Conservation (phyloP, 2,888 invertebrate species). For the Schizaphis graminum region DNA sequence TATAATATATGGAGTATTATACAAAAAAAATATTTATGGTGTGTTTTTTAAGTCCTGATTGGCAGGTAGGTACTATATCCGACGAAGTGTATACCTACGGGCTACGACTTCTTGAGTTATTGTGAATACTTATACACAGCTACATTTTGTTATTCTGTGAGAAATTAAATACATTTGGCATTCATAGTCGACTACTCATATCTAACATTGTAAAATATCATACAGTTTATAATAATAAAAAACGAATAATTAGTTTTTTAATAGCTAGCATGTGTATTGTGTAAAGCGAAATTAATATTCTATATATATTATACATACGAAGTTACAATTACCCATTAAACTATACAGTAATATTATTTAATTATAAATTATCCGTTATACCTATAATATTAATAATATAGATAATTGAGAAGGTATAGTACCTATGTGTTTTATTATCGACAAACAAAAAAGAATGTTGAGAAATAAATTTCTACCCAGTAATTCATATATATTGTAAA, state of each 20-base stretch:
- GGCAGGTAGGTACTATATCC: neutral
- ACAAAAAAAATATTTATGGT: neutral
- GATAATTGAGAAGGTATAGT: neutral
- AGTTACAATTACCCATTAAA: neutral
- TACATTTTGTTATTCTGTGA: neutral
- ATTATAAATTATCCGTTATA: neutral
- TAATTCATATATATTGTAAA: neutral
- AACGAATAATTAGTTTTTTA: neutral
- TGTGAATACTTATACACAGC: neutral
- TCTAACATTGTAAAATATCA: neutral
- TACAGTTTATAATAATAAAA: neutral
- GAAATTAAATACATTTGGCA: neutral
- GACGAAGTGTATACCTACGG: no score
- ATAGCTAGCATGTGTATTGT: neutral
- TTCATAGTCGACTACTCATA: neutral
- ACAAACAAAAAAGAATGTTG: neutral
- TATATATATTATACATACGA: neutral
- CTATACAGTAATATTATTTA: neutral
- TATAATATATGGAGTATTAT: neutral
- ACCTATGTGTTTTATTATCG: neutral
- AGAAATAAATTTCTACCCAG: neutral
- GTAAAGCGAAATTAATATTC: neutral
- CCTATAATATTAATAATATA: neutral
- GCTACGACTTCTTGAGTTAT: neutral
- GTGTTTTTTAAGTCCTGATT: neutral